phyloP scores from a whole-genome alignment of 2,113 vertebrate species.

The Phaethon lepturus region DNA sequence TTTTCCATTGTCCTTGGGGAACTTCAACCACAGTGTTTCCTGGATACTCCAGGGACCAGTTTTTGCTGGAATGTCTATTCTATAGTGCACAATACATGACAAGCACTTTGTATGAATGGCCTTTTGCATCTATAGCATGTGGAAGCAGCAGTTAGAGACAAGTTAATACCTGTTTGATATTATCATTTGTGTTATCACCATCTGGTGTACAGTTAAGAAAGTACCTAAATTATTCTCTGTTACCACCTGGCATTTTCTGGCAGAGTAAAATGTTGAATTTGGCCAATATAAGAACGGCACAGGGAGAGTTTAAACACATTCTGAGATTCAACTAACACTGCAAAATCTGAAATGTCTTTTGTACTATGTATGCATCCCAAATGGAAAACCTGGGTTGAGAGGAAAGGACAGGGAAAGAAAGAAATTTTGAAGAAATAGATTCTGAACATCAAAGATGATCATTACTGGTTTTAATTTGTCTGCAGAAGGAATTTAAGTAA shows the following conservation, averaged over 20 bases:
- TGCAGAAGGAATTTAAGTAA: not conserved
- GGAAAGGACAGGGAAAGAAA: rapidly evolving
- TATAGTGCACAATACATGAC: not conserved
- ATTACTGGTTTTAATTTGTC: not conserved
- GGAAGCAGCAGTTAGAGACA: not conserved
- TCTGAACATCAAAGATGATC: not conserved
- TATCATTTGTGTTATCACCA: slow-evolving; percentile 30
- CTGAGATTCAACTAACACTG: not conserved
- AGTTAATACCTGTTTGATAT: slow-evolving; percentile 28
- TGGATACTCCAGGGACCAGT: not conserved
- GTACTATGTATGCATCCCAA: not conserved
- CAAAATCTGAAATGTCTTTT: not conserved
- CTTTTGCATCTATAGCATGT: not conserved
- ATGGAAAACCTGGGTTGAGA: not conserved
- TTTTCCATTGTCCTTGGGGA: not conserved
- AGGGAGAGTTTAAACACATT: not conserved
- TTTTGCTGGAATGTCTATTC: not conserved
- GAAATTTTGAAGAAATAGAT: not conserved
- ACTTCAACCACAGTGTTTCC: not conserved
- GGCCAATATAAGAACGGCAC: not conserved
- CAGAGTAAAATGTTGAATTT: not conserved
- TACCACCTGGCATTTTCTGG: slow-evolving; percentile 46
- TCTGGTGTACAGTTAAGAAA: slow-evolving; percentile 20
- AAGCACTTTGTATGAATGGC: not conserved
- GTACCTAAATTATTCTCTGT: slow-evolving; percentile 4